phyloP scores from a whole-genome alignment of 1,140 invertebrate species.

The Tenebrio molitor region DNA sequence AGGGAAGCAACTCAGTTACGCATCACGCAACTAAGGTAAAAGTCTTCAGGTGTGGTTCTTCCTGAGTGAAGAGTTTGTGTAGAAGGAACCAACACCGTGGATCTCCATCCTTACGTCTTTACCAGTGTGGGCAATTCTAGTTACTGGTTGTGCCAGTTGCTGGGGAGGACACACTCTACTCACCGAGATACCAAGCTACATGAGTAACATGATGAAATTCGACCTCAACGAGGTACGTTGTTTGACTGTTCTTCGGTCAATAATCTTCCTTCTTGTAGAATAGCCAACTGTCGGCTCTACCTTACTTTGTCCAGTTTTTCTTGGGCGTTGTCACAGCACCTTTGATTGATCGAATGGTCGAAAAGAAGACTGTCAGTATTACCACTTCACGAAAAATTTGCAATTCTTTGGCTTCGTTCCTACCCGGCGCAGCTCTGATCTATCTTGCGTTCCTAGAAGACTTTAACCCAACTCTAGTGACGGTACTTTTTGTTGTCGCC shows the following conservation, averaged over 20 bases:
- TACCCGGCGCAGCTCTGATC: slow-evolving; percentile 20
- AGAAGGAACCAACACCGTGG: slow-evolving; percentile 53
- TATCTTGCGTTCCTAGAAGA: slow-evolving; percentile 7
- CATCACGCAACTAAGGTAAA: slow-evolving; percentile 22
- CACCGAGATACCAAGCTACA: slow-evolving; percentile 56
- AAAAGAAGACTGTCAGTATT: neutral
- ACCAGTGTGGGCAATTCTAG: slow-evolving; percentile 53
- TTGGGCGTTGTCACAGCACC: neutral
- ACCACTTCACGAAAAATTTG: slow-evolving; percentile 12
- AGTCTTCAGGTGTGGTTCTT: neutral
- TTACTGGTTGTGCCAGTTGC: slow-evolving; percentile 45
- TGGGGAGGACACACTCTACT: slow-evolving; percentile 56
- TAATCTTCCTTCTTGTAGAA: neutral
- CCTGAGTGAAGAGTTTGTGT: neutral
- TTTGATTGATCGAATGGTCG: neutral
- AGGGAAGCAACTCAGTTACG: slow-evolving; percentile 31
- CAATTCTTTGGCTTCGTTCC: slow-evolving; percentile 29
- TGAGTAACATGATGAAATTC: slow-evolving; percentile 54
- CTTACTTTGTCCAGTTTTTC: slow-evolving; percentile 4
- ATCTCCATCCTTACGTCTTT: slow-evolving; percentile 50
- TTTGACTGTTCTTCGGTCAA: neutral
- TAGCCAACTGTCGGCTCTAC: slow-evolving; percentile 9
- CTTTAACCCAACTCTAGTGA: slow-evolving; percentile 63
- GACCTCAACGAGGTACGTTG: slow-evolving; percentile 53
- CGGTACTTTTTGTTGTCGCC: slow-evolving; percentile 74